Conservation (phyloP, 1,140 invertebrate genomes). For the Atta texana region DNA sequence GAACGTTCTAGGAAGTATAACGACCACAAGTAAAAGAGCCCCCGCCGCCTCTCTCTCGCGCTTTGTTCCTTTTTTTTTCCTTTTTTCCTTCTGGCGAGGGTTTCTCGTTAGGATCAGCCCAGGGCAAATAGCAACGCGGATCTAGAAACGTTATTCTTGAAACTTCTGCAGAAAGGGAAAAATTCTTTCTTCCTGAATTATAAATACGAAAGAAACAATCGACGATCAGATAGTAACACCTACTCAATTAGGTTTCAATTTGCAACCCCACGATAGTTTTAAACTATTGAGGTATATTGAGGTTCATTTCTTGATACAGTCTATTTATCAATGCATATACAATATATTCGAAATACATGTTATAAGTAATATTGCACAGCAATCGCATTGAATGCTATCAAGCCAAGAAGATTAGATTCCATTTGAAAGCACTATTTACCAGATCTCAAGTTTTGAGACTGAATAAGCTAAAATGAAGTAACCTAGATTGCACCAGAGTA, state of each 20-base stretch:
- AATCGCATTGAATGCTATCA: neutral
- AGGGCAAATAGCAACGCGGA: conserved; percentile 48
- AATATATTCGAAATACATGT: neutral
- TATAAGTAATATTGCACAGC: neutral
- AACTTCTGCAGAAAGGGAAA: neutral
- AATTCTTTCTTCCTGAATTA: conserved; percentile 11
- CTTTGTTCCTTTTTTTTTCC: conserved; percentile 67
- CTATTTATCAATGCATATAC: conserved; percentile 9
- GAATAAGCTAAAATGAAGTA: conserved; percentile 29
- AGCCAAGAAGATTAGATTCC: neutral
- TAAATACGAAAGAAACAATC: conserved; percentile 19
- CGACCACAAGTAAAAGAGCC: conserved; percentile 69
- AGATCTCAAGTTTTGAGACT: conserved; percentile 7
- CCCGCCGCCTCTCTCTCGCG: neutral
- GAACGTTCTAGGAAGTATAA: conserved; percentile 76
- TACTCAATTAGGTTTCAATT: neutral
- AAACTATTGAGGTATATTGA: conserved; percentile 14
- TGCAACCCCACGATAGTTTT: neutral
- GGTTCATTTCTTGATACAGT: conserved; percentile 3
- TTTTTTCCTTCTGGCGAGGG: conserved; percentile 57
- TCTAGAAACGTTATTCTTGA: conserved; percentile 36
- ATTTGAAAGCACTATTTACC: conserved; percentile 11
- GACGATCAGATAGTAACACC: neutral
- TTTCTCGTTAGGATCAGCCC: conserved; percentile 67
- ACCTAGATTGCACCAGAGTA: conserved; percentile 38